Evolutionary conservation across 2,113 vertebrate genomes (phyloP), one percentile per base, ranked within the genome.

Genomic region (Burhinus oedicnemus): DNA sequence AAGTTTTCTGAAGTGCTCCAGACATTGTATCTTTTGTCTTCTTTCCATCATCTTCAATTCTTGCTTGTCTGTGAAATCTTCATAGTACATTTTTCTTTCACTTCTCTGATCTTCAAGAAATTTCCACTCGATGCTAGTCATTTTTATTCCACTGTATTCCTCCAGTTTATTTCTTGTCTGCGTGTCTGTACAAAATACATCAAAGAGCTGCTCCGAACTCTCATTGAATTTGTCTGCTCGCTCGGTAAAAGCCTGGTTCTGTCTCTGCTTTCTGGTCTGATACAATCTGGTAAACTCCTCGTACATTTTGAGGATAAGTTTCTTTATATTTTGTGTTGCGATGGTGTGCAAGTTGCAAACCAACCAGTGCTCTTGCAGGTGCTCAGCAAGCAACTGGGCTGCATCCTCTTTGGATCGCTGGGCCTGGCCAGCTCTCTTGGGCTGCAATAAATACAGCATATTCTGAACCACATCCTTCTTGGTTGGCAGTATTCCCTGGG

Each of bases 381-480:
- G 96, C 94, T 98, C 97, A 6, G 97, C 97, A 0, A 98, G 97
- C 75, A 98, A 61, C 88, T 97, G 96, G 45, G 97, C 97, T 0
- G 97, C 97, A 1, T 96, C 95, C 89, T 98, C 97, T 66, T 98
- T 98, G 94, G 97, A 98, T 4, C 97, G 94, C 95, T 97, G 97
- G 74, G 97, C 97, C 79, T 97, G 97, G 68, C 97, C 97, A 4
- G 96, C 97, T 60, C 97, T 89, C 83, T 98, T 98, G 55, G 97
- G 97, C 91, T 98, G 97, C 91, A 98, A 18, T 13, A 98, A 55
- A 20, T 98, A 98, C 69, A 98, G 94, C 97, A 98, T 98, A 30
- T 98, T 98, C 90, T 98, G 97, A 65, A 98, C 96, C 77, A 98
- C 97, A 95, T 98, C 97, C 71, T 96, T 97, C 93, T 96, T 97